Evolutionary conservation across 2,113 vertebrate genomes (phyloP).

Genomic region (Microcebus lehilahytsara): DNA sequence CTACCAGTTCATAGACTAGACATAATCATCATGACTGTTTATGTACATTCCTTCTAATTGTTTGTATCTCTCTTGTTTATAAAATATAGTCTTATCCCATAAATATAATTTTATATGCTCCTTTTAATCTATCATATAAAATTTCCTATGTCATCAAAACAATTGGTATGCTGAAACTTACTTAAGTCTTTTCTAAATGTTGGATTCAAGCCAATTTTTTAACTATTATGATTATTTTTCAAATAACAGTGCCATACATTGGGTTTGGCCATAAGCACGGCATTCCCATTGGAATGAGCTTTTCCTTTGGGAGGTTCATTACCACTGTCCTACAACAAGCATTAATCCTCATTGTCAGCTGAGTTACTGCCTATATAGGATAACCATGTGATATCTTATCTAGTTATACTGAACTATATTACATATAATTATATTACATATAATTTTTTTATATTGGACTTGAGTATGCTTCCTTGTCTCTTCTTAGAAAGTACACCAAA

Average conservation of each 20-base stretch:
- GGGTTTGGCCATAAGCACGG: background rate
- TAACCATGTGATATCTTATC: background rate
- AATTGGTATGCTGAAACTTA: background rate
- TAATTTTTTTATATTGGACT: background rate
- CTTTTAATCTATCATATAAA: constrained; percentile 3
- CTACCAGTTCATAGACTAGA: background rate
- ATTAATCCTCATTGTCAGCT: background rate
- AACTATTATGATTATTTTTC: background rate
- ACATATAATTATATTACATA: background rate
- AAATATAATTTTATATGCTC: background rate
- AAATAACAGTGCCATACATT: background rate
- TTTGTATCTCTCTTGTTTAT: background rate
- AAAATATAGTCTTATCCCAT: background rate
- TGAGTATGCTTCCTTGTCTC: background rate
- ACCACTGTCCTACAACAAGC: background rate
- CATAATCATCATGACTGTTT: background rate
- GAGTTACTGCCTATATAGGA: background rate
- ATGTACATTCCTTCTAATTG: background rate
- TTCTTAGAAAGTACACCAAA: background rate
- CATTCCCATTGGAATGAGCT: background rate
- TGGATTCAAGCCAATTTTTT: background rate
- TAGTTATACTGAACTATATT: background rate
- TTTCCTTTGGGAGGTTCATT: background rate
- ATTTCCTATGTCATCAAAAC: background rate
- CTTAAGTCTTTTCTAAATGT: constrained; percentile 8